These are phyloP conservation scores for Ypsolopha scabrella DNA, from an alignment of 2,888 invertebrate genomes.

Conservation along the genomic window DNA sequence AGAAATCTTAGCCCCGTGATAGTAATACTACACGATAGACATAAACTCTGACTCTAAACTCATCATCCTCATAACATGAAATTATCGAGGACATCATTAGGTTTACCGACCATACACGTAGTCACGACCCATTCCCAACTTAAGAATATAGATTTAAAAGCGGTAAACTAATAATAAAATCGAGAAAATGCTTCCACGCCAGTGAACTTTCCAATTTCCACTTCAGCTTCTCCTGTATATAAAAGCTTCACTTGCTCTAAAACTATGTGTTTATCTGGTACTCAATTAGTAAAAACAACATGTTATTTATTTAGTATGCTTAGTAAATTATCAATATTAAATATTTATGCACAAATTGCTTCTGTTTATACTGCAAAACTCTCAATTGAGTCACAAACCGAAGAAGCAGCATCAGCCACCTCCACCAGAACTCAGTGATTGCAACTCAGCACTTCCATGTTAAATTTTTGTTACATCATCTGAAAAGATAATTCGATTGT, in stretches of 20 bases:
- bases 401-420: slow-evolving; percentile 5
- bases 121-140: neutral
- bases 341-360: slow-evolving; percentile 1
- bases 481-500: slow-evolving; percentile 28
- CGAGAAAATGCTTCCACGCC: slow-evolving; percentile 30
- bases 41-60: neutral
- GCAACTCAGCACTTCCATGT: slow-evolving; percentile 29
- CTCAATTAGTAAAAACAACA: neutral
- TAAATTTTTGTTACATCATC: slow-evolving; percentile 38
- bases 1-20: neutral
- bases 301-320: neutral
- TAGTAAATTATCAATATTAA: neutral
- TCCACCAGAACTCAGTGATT: slow-evolving; percentile 9
- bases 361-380: neutral
- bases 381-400: neutral
- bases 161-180: neutral
- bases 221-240: slow-evolving; percentile 40
- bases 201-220: slow-evolving; percentile 38
- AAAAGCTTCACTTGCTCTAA: slow-evolving; percentile 44
- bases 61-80: neutral
- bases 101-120: neutral
- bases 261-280: slow-evolving; percentile 17
- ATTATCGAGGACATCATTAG: neutral
- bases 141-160: neutral
- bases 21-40: neutral